phyloP scores from a whole-genome alignment of 2,797 vertebrate genomes.

The Myiothlypis chrysogaster region DNA sequence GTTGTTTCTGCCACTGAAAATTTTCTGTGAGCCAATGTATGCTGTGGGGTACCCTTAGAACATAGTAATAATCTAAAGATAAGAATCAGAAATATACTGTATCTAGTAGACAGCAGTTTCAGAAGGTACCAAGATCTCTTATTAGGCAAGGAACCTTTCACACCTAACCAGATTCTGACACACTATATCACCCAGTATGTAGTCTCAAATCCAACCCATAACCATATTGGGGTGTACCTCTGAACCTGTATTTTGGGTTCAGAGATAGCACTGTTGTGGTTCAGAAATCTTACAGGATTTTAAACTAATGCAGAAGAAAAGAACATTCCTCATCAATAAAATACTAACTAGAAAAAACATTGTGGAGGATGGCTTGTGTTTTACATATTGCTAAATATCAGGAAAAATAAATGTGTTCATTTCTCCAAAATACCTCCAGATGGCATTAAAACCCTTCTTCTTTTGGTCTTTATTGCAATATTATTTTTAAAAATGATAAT shows the following conservation, averaged over 20 bases:
- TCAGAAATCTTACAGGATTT: neutral
- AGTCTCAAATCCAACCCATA: neutral
- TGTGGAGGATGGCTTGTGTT: neutral
- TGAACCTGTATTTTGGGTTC: neutral
- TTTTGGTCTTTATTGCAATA: constrained; percentile 26
- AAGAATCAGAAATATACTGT: neutral
- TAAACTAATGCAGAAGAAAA: neutral
- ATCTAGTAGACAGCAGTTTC: neutral
- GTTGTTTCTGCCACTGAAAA: neutral
- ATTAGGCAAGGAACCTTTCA: neutral
- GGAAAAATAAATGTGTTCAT: constrained; percentile 54
- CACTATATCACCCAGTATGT: neutral
- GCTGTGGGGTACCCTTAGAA: neutral
- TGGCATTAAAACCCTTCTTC: constrained; percentile 74
- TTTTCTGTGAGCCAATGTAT: neutral
- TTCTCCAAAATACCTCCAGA: constrained; percentile 76
- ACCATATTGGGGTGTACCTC: neutral
- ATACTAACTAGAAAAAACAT: neutral
- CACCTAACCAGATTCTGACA: neutral
- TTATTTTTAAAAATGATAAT: constrained; percentile 51
- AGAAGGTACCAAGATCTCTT: neutral
- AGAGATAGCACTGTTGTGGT: neutral
- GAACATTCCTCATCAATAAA: neutral
- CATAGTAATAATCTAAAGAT: neutral
- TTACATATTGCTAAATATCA: constrained; percentile 42